Base-by-base conservation (phyloP, 2,888 invertebrate genomes). In the Hoplodrina ambigua region DNA sequence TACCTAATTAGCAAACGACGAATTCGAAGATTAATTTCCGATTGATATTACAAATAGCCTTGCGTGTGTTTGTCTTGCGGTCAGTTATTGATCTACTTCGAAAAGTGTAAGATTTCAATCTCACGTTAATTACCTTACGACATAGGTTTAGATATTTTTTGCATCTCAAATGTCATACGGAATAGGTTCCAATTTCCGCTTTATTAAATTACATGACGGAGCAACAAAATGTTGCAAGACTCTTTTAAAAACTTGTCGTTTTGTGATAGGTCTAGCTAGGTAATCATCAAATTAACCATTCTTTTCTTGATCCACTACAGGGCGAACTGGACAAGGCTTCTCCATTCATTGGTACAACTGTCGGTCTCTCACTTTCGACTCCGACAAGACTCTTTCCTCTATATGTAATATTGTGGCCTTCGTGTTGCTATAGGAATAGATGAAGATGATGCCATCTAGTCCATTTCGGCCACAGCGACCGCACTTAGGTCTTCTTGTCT, bases 141-240 rank as follows among this genome's bases (percentile, higher is more conserved):
- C 44, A 56, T 7, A 49, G 55, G 59, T 30, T 53, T 50, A 37
- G n/a, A 33, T 62, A 46, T 52, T 72, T 72, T 71, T 72, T 54
- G 37, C 44, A 59, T 71, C 69, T 80, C 63, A 72, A 68, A 68
- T 83, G 58, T 72, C 67, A 70, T 33, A 11, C 56, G 64, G 52
- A 75, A 70, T 63, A 60, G 41, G 59, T 75, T 69, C 20, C 44
- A 59, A 75, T 82, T 72, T 69, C 67, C 60, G 68, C 60, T 64
- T 63, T 72, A 78, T 82, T 69, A 75, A 54, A 61, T 80, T 65
- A 46, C 75, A 50, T 74, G 74, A 65, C 56, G 55, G 61, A 52
- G 65, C 68, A 63, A 68, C 62, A 64, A 63, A 37, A 69, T 58
- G 30, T 55, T 46, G 52, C 44, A 64, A 58, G 44, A 20, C 58